These are phyloP conservation scores for Colistium nudipinnis DNA, from an alignment of 2,113 vertebrate genomes.

Conservation along the genomic window DNA sequence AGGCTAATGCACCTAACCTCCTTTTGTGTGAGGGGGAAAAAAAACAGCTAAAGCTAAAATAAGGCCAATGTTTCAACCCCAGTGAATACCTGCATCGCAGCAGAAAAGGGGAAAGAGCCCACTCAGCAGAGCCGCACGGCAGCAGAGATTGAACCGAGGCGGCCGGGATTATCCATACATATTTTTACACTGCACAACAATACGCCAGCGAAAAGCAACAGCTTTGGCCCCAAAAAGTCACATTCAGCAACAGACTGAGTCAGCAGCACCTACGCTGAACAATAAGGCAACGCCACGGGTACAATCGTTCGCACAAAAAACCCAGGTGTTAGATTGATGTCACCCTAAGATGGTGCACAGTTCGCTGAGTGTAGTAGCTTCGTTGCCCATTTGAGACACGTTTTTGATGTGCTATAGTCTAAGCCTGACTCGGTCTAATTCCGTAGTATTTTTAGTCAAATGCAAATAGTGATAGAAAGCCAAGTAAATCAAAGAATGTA, in stretches of 20 bases:
- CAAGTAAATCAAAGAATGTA: background rate
- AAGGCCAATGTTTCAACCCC: conserved; percentile 57
- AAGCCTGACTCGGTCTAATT: background rate
- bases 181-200: conserved; percentile 65
- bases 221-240: conserved; percentile 56
- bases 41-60: conserved; percentile 48
- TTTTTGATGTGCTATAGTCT: background rate
- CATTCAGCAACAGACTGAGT: conserved; percentile 45
- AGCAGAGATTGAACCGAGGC: conserved; percentile 49
- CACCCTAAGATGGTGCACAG: background rate
- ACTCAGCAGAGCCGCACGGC: conserved; percentile 67
- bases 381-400: background rate
- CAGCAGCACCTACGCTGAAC: conserved; percentile 48
- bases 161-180: conserved; percentile 62
- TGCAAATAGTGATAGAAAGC: background rate
- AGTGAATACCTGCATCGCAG: conserved; percentile 63
- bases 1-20: conserved; percentile 31
- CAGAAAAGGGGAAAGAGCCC: conserved; percentile 52
- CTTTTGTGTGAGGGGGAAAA: conserved; percentile 36
- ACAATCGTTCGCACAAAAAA: background rate
- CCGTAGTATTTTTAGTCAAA: background rate
- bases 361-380: background rate
- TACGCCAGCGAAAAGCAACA: conserved; percentile 30
- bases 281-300: conserved; percentile 25
- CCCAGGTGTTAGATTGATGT: background rate